These are phyloP conservation scores for Ardeotis arabs DNA, from an alignment of 2,113 vertebrate species.

Conservation along the genomic window DNA sequence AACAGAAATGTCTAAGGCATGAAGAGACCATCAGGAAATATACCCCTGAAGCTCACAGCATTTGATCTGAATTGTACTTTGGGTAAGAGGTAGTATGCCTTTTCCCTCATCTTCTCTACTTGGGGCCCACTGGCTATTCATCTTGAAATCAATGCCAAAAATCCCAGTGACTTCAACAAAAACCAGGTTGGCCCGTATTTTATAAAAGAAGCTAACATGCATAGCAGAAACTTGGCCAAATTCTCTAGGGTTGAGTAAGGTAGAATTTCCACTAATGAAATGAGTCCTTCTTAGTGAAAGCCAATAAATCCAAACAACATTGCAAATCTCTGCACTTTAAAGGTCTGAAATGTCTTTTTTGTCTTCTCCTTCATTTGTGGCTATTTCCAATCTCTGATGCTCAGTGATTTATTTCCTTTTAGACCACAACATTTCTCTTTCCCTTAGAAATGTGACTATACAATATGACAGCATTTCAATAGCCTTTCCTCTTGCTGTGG, in stretches of 20 bases:
- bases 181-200: neutral
- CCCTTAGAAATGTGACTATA: slow-evolving; percentile 34
- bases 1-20: neutral
- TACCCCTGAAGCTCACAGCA: neutral
- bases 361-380: neutral
- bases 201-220: neutral
- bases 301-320: neutral
- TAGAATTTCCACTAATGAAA: neutral
- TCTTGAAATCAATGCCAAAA: slow-evolving; percentile 9
- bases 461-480: slow-evolving; percentile 21
- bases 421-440: slow-evolving; percentile 30
- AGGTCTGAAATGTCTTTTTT: neutral
- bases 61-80: neutral
- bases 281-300: neutral
- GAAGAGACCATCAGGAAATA: neutral
- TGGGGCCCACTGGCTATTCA: neutral
- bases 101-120: neutral
- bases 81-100: neutral
- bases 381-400: neutral
- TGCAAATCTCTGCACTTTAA: neutral
- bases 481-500: slow-evolving; percentile 30
- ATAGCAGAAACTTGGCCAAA: neutral
- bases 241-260: neutral
- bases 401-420: slow-evolving; percentile 36
- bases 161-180: neutral